Evolutionary conservation across 1,140 invertebrate genomes (phyloP).

Genomic region (Drosophila hydei): DNA sequence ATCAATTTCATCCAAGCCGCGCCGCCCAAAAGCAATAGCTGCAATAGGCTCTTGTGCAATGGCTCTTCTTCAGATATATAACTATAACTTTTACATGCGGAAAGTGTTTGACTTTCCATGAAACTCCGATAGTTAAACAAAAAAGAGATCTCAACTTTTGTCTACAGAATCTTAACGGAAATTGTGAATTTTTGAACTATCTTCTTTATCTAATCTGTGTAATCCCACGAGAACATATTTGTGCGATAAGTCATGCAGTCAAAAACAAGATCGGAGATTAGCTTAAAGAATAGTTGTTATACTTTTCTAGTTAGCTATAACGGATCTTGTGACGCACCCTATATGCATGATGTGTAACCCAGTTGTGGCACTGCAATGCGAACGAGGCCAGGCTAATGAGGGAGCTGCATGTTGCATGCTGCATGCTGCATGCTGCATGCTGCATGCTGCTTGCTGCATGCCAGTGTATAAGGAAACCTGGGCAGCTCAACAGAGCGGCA

Average conservation of each 20-base stretch:
- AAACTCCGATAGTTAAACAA: too few species aligned
- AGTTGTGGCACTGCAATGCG: slow-evolving; percentile 23
- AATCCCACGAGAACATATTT: too few species aligned
- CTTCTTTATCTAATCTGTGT: not conserved
- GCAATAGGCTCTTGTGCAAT: not conserved
- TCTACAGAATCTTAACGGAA: too few species aligned
- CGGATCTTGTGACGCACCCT: slow-evolving; percentile 4
- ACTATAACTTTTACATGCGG: too few species aligned
- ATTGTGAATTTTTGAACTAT: not conserved
- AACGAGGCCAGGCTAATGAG: slow-evolving; percentile 71
- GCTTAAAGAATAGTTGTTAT: too few species aligned
- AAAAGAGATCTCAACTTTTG: too few species aligned
- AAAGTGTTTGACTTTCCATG: too few species aligned
- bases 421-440: too few species aligned
- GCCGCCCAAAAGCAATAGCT: not conserved
- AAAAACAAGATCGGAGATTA: not conserved
- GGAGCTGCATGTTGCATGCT: not conserved
- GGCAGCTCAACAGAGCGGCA: not conserved
- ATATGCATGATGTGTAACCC: slow-evolving; percentile 23
- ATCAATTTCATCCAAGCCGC: not conserved
- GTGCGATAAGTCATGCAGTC: too few species aligned
- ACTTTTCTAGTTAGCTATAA: not conserved
- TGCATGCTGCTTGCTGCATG: slow-evolving; percentile 1
- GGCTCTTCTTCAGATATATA: not conserved
- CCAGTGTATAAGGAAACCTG: slow-evolving; percentile 63